A percentile compares a stretch with the other conserved stretches of the same genome.
Evolutionary conservation across 2,113 vertebrate species (phyloP).

Genomic region (Phalacrocorax brasilianus): DNA sequence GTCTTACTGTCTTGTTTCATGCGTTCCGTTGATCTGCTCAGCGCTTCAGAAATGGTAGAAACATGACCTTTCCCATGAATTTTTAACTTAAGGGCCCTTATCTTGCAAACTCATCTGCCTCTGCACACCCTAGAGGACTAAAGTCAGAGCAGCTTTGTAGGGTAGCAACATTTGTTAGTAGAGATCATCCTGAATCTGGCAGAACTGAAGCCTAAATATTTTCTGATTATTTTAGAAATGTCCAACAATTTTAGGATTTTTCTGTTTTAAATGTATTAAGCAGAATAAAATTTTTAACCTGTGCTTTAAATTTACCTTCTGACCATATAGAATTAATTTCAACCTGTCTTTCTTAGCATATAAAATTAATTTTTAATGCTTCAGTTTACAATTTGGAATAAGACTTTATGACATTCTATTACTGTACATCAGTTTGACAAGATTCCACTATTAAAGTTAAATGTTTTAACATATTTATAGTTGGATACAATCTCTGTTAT

Average conservation of each 20-base stretch:
- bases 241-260: neutral
- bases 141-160: conserved; percentile 1
- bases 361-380: conserved; percentile 34
- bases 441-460: conserved; percentile 24
- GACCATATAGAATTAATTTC: neutral
- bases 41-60: conserved; percentile 37
- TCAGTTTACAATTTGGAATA: conserved; percentile 31
- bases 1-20: neutral
- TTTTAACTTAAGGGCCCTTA: conserved; percentile 37
- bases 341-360: neutral
- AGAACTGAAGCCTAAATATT: neutral
- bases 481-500: conserved; percentile 1
- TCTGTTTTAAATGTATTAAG: neutral
- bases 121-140: conserved; percentile 10
- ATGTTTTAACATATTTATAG: conserved; percentile 29
- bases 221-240: neutral
- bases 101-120: conserved; percentile 4
- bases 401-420: neutral
- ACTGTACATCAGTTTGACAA: conserved; percentile 1
- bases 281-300: neutral
- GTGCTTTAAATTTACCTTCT: neutral
- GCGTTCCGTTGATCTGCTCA: neutral
- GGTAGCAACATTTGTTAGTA: neutral
- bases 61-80: conserved; percentile 46
- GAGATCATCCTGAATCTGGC: neutral